Evolutionary conservation across 2,113 vertebrate genomes (phyloP).

Genomic region (Vireo altiloquus): DNA sequence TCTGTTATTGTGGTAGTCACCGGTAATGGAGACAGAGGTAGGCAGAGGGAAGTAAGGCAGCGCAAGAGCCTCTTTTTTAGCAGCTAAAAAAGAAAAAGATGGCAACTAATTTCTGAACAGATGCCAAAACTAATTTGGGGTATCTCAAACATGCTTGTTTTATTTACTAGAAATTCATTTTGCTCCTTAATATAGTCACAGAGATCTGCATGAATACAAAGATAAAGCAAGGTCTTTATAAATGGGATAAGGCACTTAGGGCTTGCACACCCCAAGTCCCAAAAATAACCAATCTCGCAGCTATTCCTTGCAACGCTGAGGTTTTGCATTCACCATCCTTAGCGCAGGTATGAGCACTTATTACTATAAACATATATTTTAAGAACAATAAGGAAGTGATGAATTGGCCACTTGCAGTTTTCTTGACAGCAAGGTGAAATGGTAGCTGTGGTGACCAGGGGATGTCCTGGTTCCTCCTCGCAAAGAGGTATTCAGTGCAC

Average conservation of each 20-base stretch:
- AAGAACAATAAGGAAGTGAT: conserved; percentile 62
- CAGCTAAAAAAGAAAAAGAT: neutral
- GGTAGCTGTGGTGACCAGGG: conserved; percentile 70
- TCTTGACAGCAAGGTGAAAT: conserved; percentile 72
- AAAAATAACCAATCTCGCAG: neutral
- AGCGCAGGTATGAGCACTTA: neutral
- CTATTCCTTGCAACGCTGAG: neutral
- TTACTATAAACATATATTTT: conserved; percentile 15
- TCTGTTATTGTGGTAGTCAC: neutral
- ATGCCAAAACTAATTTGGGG: neutral
- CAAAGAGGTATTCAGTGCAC: conserved; percentile 80
- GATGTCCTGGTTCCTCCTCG: conserved; percentile 69
- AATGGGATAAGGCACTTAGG: neutral
- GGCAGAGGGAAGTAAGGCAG: neutral
- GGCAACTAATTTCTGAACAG: neutral
- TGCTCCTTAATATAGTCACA: neutral
- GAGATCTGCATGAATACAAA: neutral
- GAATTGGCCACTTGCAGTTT: conserved; percentile 70
- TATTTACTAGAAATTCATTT: neutral
- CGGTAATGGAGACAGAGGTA: neutral
- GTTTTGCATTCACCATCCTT: neutral
- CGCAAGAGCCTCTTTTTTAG: neutral
- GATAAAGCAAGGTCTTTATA: neutral
- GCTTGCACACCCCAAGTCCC: neutral
- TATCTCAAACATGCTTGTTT: neutral